Conservation (phyloP, 2,888 invertebrate genomes). For the Beris chalybata region DNA sequence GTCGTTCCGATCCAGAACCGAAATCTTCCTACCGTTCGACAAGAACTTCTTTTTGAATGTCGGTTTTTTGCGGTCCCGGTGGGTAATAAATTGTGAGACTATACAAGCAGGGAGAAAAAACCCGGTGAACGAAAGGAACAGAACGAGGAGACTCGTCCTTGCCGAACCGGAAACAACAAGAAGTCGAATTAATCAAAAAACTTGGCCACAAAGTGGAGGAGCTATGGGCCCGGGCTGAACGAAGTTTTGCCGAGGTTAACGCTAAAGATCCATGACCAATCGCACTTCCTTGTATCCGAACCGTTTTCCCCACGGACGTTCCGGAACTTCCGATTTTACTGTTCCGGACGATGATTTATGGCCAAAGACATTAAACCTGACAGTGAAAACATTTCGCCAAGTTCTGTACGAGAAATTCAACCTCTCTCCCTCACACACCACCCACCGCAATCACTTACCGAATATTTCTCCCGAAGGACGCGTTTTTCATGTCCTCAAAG, state of each 20-base stretch:
- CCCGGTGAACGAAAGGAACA: too few species aligned
- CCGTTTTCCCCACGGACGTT: background rate
- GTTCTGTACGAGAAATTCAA: background rate
- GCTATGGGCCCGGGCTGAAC: too few species aligned
- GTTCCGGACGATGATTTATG: slow-evolving; percentile 10
- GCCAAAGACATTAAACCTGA: slow-evolving; percentile 5
- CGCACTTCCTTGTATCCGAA: background rate
- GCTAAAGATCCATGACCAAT: slow-evolving; percentile 4
- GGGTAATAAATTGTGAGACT: too few species aligned
- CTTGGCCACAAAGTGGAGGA: background rate
- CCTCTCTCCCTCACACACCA: background rate
- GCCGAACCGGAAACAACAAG: slow-evolving; percentile 9
- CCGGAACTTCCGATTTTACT: slow-evolving; percentile 3
- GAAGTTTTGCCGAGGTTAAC: background rate
- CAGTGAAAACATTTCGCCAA: slow-evolving; percentile 6
- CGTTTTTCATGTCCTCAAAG: slow-evolving; percentile 9
- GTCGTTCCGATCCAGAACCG: too few species aligned
- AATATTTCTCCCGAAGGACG: slow-evolving; percentile 16
- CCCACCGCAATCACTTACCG: background rate
- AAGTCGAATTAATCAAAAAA: slow-evolving; percentile 28
- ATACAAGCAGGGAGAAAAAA: too few species aligned
- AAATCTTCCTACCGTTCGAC: too few species aligned
- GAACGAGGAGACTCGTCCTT: too few species aligned
- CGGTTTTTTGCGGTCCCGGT: too few species aligned
- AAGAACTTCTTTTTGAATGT: too few species aligned